Percentiles rank a stretch among this genome's conserved stretches.
Conservation (phyloP, 2,797 vertebrate species). For the Carcharodon carcharias region DNA sequence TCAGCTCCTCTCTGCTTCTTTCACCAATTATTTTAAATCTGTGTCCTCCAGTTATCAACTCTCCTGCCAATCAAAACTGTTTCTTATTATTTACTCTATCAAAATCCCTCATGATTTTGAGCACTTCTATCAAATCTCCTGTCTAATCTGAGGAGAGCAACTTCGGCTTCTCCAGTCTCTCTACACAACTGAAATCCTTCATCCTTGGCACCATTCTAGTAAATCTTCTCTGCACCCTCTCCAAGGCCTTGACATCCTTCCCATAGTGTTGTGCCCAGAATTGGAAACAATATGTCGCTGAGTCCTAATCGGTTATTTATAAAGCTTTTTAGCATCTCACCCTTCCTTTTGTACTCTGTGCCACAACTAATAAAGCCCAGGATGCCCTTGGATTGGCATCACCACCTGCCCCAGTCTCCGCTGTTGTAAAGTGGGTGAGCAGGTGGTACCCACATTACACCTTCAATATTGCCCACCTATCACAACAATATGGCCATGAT, state of each 20-base stretch:
- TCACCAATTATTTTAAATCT: neutral
- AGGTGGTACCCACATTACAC: neutral
- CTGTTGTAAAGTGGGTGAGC: neutral
- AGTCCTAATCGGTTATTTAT: neutral
- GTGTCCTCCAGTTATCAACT: neutral
- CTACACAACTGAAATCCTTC: neutral
- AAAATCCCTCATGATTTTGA: neutral
- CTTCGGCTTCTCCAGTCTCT: neutral
- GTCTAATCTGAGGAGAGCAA: neutral
- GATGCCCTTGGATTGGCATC: neutral
- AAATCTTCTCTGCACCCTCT: neutral
- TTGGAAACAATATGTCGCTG: neutral
- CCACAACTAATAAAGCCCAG: neutral
- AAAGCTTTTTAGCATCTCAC: neutral
- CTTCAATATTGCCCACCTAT: neutral
- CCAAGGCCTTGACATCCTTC: neutral
- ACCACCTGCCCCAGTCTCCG: neutral
- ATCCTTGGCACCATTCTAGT: neutral
- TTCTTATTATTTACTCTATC: neutral
- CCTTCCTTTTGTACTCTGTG: neutral
- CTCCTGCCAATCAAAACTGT: no score
- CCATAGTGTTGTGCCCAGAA: neutral
- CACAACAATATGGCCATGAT: neutral
- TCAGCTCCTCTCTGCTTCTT: neutral
- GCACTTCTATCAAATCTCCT: neutral